Base-by-base conservation (phyloP, 2,797 vertebrate species). In the Anguilla anguilla region DNA sequence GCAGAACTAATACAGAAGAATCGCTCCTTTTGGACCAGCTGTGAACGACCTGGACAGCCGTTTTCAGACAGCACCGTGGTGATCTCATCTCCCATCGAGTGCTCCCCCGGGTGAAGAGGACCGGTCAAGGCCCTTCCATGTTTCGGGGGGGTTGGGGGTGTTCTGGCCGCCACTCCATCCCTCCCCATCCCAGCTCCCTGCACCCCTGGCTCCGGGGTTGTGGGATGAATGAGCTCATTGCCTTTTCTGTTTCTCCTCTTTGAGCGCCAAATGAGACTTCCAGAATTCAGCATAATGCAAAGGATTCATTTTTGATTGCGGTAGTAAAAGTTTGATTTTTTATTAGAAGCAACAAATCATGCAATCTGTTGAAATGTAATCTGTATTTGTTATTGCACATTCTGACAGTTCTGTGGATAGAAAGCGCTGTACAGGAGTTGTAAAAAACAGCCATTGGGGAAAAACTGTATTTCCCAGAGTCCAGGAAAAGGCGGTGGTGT, bases 1-100 rank as follows among this genome's bases (percentile, higher is more conserved):
- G 39, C 83, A 88, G 53, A 88, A 85, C 57, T 86, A 81, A 77
- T 57, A 85, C 69, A 87, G 87, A 85, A 85, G 84, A 53, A 83
- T 86, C 84, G 57, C 84, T 59, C 84, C 86, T 77, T 82, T 87
- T 86, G 88, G 85, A 39, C 69, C 46, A 55, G 69, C 86, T 88
- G 86, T 86, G 85, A 88, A 85, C 22, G 49, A 46, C 55, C 59
- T 69, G 79, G 84, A 87, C 53, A 31, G 35, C 77, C 83, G 85
- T 86, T 87, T 22, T 83, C 57, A 55, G 86, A 85, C 81, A 85
- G 43, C 64, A 61, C 79, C 53, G 61, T 79, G 83, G 89, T 92
- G 91, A 92, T 89, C 89, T 92, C 89, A 92, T 91, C 85, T 31
- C 85, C 88, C 85, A 84, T 87, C 85, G 39, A 82, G 83, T 89